Evolutionary conservation across 2,888 invertebrate genomes (phyloP), one percentile per base, ranked within the genome.

Genomic region (Unio delphinus): DNA sequence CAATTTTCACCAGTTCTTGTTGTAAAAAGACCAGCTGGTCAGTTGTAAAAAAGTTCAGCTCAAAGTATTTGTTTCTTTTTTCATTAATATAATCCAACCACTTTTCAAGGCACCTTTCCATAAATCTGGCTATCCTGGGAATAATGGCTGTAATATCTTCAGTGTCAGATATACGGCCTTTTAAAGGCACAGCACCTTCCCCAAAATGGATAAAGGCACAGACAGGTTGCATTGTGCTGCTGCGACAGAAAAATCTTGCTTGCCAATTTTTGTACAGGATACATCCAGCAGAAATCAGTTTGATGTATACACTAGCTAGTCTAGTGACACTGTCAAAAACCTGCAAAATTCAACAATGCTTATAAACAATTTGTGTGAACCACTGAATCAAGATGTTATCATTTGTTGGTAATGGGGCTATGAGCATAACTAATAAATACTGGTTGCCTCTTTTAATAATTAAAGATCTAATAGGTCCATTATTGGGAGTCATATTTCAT

Each of bases 11-110:
- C 45, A 87, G 63, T 62, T 86, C 80, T 64, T 74, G 69, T 61
- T 86, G 81, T 17, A 87, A 79, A 34, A 85, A 80, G 8, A 87
- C 84, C n/a, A 87, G 73, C 73, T 87, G 87, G 61, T 83, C 82
- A 11, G 84, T 83, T 11, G 85, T 85, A 75, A 77, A 87, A 70
- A 78, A 78, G 69, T 87, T 87, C 64, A 87, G 78, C n/a, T 78
- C 75, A 18, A 72, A 68, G 61, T 76, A 83, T 20, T 77, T 63
- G 15, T 67, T 63, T 28, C 86, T 68, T 60, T 82, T 78, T 1
- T 75, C 60, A 8, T 69, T 78, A 17, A 86, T 79, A 68, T 83
- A 79, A 6, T 77, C 26, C 23, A 79, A 64, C 86, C 86, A 86
- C 34, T 80, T 78, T 7, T 71, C 68, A 45, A 79, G 70, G 61